Evolutionary conservation across 1,140 invertebrate genomes (phyloP).

Genomic region (Bombus cullumanus): DNA sequence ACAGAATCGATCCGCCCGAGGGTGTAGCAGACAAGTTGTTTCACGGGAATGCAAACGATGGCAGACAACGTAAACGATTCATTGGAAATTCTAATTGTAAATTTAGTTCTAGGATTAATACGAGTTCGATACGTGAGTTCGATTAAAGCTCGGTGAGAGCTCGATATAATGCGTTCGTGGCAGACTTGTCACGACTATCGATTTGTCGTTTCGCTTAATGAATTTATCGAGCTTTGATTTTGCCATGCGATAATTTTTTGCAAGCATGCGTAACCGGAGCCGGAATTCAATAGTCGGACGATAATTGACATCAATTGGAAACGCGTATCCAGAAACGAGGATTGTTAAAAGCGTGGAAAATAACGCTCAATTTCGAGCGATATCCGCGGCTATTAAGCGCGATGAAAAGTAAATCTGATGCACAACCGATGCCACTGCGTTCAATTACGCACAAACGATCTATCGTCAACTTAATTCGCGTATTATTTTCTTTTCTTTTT

Average conservation of each 20-base stretch:
- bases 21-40: not conserved
- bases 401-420: constrained; percentile 31
- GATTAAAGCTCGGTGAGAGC: not conserved
- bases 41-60: not conserved
- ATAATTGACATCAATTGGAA: constrained; percentile 34
- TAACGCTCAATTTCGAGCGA: constrained; percentile 27
- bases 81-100: not conserved
- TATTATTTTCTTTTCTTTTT: too few relatives aligned
- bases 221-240: not conserved
- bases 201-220: not conserved
- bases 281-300: constrained; percentile 26
- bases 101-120: not conserved
- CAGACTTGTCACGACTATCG: not conserved
- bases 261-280: too few relatives aligned
- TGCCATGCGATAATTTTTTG: constrained; percentile 10
- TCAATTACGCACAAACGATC: constrained; percentile 22
- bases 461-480: not conserved
- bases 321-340: not conserved
- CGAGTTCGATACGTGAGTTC: not conserved
- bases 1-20: not conserved
- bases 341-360: constrained; percentile 42
- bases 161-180: too few relatives aligned
- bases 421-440: not conserved
- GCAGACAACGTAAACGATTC: not conserved
- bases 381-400: constrained; percentile 11